Percentiles rank a stretch among this genome's conserved stretches.
Conservation (phyloP, 2,888 invertebrate species). For the Nymphalis c-album region DNA sequence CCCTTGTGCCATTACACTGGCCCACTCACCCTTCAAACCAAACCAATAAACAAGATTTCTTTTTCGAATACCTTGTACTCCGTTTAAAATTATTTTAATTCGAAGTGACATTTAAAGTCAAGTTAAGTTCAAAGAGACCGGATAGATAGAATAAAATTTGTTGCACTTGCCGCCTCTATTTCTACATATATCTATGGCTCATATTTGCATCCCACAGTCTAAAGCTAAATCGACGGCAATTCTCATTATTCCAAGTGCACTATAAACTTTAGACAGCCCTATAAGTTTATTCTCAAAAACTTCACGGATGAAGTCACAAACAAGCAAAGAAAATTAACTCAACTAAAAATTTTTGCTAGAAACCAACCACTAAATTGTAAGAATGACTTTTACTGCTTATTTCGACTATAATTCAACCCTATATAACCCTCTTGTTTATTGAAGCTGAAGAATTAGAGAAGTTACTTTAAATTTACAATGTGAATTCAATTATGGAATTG, state of each 20-base stretch:
- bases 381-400: constrained; percentile 9
- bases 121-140: too few relatives aligned
- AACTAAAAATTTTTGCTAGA: constrained; percentile 1
- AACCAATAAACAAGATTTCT: too few relatives aligned
- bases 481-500: constrained; percentile 1
- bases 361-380: constrained; percentile 7
- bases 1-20: too few relatives aligned
- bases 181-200: too few relatives aligned
- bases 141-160: too few relatives aligned
- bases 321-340: constrained; percentile 8
- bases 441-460: constrained; percentile 2
- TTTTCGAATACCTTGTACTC: too few relatives aligned
- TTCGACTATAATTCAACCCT: constrained; percentile 2
- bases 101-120: too few relatives aligned
- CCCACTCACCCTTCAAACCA: too few relatives aligned
- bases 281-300: constrained; percentile 13
- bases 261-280: constrained; percentile 15
- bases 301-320: constrained; percentile 18
- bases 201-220: not conserved
- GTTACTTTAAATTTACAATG: constrained; percentile 5
- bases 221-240: not conserved
- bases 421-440: constrained; percentile 4
- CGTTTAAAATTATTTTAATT: too few relatives aligned
- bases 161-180: too few relatives aligned
- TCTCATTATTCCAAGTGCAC: constrained; percentile 3